A percentile compares a stretch with the other conserved stretches of the same genome.
These are phyloP conservation scores for Aselliscus stoliczkanus DNA, from an alignment of 2,797 vertebrate genomes.

Conservation along the genomic window DNA sequence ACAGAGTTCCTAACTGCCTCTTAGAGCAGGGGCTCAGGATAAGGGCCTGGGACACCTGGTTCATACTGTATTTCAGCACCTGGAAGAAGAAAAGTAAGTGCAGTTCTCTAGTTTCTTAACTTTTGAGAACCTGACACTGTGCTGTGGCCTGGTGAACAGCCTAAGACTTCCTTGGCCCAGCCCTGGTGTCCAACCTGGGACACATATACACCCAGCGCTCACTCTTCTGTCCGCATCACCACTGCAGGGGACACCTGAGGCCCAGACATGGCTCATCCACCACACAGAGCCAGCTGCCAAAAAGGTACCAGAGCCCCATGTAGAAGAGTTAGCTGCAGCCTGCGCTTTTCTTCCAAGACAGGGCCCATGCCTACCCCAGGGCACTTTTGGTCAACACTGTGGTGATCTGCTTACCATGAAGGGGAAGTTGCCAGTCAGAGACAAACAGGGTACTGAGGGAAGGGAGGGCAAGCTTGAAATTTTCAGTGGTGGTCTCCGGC, in stretches of 20 bases:
- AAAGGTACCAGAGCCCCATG: background rate
- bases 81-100: background rate
- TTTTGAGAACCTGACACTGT: background rate
- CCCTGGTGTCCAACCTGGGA: background rate
- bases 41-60: no score
- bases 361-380: background rate
- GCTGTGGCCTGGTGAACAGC: background rate
- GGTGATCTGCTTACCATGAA: background rate
- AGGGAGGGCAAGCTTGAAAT: background rate
- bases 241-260: no score
- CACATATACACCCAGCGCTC: rapidly evolving
- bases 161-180: background rate
- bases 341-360: background rate
- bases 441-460: background rate
- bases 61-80: background rate
- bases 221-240: background rate
- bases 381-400: rapidly evolving
- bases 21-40: no score
- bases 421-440: background rate
- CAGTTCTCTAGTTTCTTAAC: background rate
- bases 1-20: background rate
- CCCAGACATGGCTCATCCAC: background rate
- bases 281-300: background rate
- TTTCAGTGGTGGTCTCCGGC: background rate
- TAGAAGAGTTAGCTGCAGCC: background rate